Conservation (phyloP, 2,888 invertebrate species). For the Drosophila crucigera region DNA sequence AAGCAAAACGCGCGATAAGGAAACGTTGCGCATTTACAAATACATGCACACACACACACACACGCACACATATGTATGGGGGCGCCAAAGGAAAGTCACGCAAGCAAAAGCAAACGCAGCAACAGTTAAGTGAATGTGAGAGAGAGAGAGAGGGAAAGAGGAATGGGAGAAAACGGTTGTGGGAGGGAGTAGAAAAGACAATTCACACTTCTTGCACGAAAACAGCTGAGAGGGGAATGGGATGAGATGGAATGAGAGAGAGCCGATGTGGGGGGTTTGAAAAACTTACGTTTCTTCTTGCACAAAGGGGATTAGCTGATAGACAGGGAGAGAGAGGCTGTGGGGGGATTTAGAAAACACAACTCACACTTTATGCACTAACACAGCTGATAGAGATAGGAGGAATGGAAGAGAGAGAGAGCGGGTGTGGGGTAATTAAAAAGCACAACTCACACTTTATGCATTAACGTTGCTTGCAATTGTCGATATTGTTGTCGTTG, state of each 20-base stretch:
- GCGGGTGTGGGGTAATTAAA: constrained; percentile 6
- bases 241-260: neutral
- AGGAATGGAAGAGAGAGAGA: neutral
- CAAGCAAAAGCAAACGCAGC: constrained; percentile 33
- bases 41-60: constrained; percentile 7
- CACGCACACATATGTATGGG: constrained; percentile 13
- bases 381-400: neutral
- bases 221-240: neutral
- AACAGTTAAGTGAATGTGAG: constrained; percentile 9
- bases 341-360: neutral
- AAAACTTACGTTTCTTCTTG: neutral
- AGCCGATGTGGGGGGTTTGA: neutral
- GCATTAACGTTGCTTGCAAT: constrained; percentile 52
- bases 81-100: constrained; percentile 55
- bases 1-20: constrained; percentile 66
- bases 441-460: constrained; percentile 53
- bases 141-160: constrained; percentile 2
- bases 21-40: constrained; percentile 73
- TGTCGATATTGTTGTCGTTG: constrained; percentile 39
- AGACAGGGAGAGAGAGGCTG: constrained; percentile 1
- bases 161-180: constrained; percentile 1
- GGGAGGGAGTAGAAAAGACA: neutral
- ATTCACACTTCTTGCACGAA: neutral
- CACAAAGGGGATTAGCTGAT: neutral
- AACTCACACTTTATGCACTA: constrained; percentile 2